These are phyloP conservation scores for Urophycis tenuis DNA, from an alignment of 2,797 vertebrate species.

Conservation along the genomic window DNA sequence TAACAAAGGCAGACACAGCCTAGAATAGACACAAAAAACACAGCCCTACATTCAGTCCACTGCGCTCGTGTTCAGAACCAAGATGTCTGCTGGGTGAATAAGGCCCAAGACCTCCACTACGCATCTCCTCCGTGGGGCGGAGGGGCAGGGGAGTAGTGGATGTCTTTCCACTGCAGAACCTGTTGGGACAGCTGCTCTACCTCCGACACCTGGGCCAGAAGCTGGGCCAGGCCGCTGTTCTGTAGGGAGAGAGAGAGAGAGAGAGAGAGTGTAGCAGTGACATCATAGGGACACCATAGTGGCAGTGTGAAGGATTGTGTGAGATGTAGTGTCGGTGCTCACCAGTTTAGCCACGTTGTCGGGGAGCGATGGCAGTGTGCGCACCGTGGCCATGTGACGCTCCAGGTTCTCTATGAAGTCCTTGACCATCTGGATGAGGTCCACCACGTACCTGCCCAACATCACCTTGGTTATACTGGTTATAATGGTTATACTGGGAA, in stretches of 20 bases:
- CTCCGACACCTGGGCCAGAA: constrained; percentile 53
- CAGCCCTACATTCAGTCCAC: no score
- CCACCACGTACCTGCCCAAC: constrained; percentile 60
- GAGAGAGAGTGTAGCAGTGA: neutral
- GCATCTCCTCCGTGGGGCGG: no score
- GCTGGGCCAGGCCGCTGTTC: constrained; percentile 47
- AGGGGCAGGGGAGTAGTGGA: neutral
- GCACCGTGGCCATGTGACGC: constrained; percentile 49
- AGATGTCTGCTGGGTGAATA: no score
- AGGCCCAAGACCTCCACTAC: no score
- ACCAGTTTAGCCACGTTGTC: constrained; percentile 58
- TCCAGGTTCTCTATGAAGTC: constrained; percentile 66
- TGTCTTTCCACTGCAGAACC: constrained; percentile 51
- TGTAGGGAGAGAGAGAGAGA: constrained; percentile 29
- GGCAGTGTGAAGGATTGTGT: neutral
- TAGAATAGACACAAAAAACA: neutral
- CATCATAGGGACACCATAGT: neutral
- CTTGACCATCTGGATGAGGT: constrained; percentile 53
- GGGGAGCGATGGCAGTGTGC: constrained; percentile 26
- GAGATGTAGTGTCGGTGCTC: constrained; percentile 14
- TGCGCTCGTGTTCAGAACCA: no score
- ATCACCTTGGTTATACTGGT: neutral
- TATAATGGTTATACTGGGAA: neutral
- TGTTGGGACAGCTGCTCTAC: constrained; percentile 53
- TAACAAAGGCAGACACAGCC: no score